Evolutionary conservation across 2,113 vertebrate species (phyloP).

Genomic region (Eulemur macaco): DNA sequence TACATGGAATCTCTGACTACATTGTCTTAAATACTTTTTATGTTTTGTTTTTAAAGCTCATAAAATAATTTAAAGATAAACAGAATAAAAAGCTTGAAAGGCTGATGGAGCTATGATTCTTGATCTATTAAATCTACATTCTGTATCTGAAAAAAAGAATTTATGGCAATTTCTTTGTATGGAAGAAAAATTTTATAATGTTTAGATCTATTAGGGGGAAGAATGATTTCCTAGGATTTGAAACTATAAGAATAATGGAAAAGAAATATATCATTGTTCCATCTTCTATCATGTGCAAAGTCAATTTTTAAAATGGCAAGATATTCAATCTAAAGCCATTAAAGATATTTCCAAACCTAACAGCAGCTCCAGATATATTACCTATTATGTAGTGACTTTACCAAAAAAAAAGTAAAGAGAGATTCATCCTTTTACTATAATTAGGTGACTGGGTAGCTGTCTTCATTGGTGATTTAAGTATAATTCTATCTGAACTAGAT

Average conservation of each 20-base stretch:
- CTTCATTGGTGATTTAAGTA: background rate
- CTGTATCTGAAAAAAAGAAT: slow-evolving; percentile 7
- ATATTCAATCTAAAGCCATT: slow-evolving; percentile 33
- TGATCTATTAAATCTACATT: slow-evolving; percentile 48
- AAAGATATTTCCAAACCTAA: slow-evolving; percentile 37
- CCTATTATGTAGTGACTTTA: background rate
- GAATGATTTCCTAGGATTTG: slow-evolving; percentile 35
- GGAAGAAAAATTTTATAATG: slow-evolving; percentile 74
- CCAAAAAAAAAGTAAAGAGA: background rate
- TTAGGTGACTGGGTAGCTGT: background rate
- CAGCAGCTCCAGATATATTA: background rate
- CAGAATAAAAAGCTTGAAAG: background rate
- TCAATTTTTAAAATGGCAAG: slow-evolving; percentile 38
- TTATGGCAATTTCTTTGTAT: slow-evolving; percentile 60
- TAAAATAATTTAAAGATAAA: slow-evolving; percentile 45
- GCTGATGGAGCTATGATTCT: background rate
- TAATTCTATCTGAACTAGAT: background rate
- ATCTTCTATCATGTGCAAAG: slow-evolving; percentile 54
- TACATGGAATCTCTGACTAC: slow-evolving; percentile 1
- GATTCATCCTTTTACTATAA: background rate
- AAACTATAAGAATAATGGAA: slow-evolving; percentile 55
- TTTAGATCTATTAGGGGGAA: slow-evolving; percentile 46
- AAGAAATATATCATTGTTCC: slow-evolving; percentile 44
- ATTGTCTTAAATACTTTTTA: background rate
- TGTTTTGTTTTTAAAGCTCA: slow-evolving; percentile 57